These are phyloP conservation scores for Tyrophagus putrescentiae DNA, from an alignment of 1,140 invertebrate species.

Conservation along the genomic window DNA sequence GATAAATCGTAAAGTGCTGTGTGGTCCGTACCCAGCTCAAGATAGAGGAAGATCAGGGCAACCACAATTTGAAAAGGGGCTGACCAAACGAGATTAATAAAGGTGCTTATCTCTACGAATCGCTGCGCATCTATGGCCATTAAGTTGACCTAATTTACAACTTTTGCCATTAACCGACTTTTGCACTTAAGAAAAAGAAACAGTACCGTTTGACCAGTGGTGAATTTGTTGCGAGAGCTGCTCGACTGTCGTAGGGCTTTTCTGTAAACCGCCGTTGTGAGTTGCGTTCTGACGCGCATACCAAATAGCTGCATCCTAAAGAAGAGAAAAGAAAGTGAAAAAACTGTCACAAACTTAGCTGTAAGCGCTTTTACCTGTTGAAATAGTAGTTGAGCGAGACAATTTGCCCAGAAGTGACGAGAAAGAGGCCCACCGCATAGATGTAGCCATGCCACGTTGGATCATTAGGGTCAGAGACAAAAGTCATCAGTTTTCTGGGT, in stretches of 20 bases:
- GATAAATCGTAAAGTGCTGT: background rate
- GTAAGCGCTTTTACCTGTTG: conserved; percentile 46
- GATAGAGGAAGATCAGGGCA: conserved; percentile 35
- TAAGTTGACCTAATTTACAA: conserved; percentile 45
- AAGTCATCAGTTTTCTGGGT: conserved; percentile 9
- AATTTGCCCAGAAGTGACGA: conserved; percentile 38
- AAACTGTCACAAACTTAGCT: background rate
- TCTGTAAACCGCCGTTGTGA: conserved; percentile 29
- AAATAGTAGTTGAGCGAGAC: conserved; percentile 76
- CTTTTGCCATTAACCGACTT: too few species aligned
- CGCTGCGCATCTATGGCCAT: conserved; percentile 39
- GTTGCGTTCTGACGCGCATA: conserved; percentile 28
- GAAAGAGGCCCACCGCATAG: conserved; percentile 46
- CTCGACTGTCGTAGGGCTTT: conserved; percentile 31
- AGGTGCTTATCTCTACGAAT: conserved; percentile 26
- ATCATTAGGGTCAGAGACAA: conserved; percentile 33
- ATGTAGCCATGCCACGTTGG: conserved; percentile 69
- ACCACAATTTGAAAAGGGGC: conserved; percentile 33
- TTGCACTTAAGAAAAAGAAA: too few species aligned
- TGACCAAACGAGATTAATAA: conserved; percentile 31
- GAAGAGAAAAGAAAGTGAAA: background rate
- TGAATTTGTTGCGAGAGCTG: conserved; percentile 32
- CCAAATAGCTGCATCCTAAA: conserved; percentile 52
- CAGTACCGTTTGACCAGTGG: conserved; percentile 41
- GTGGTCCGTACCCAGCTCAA: conserved; percentile 28